A percentile compares a stretch with the other conserved stretches of the same genome.
Evolutionary conservation across 2,113 vertebrate species (phyloP).

Genomic region (Carettochelys insculpta): DNA sequence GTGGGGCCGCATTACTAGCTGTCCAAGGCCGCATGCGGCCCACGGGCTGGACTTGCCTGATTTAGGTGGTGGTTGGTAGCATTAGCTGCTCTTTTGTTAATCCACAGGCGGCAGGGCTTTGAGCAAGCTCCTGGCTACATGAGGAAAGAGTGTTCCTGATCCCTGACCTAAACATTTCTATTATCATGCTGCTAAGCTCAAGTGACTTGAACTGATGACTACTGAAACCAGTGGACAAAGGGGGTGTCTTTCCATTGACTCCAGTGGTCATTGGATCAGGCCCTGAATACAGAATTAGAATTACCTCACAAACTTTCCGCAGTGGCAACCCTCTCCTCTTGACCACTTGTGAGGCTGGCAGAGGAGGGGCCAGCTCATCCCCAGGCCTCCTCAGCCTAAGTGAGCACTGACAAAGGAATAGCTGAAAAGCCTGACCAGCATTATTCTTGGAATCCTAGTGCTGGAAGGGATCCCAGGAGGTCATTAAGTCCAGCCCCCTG

Average conservation of each 20-base stretch:
- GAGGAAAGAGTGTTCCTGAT: too few species aligned
- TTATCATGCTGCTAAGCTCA: neutral
- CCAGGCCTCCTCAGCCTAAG: neutral
- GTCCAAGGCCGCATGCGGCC: too few species aligned
- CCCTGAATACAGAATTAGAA: neutral
- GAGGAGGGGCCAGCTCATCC: neutral
- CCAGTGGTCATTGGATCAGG: neutral
- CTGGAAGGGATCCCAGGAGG: too few species aligned
- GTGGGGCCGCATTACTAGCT: too few species aligned
- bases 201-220: neutral
- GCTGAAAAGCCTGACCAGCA: neutral
- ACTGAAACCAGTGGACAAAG: neutral
- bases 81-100: too few species aligned
- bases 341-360: rapidly evolving
- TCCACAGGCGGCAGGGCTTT: too few species aligned
- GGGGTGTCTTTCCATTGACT: neutral
- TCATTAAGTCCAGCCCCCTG: too few species aligned
- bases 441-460: too few species aligned
- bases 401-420: neutral
- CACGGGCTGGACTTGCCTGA: too few species aligned
- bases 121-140: too few species aligned
- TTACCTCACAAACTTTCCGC: neutral
- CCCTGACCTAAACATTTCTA: rapidly evolving
- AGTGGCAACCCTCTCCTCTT: neutral
- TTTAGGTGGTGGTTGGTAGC: too few species aligned